A percentile compares a stretch with the other conserved stretches of the same genome.
phyloP scores from a whole-genome alignment of 2,888 invertebrate species.

The Sthenelais limicola region DNA sequence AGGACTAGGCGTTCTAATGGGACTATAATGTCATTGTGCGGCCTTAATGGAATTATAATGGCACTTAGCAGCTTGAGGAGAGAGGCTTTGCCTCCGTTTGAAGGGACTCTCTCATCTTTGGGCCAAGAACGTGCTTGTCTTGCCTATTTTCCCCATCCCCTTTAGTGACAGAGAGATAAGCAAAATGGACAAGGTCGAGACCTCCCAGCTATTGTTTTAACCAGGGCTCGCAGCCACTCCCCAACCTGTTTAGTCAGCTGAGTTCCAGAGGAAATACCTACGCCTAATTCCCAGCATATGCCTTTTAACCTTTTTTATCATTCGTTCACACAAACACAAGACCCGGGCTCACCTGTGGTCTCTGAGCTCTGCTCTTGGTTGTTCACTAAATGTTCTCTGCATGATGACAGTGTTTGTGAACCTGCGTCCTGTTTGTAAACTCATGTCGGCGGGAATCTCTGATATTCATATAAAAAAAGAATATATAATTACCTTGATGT shows the following conservation, averaged over 20 bases:
- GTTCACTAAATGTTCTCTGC: background rate
- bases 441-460: background rate
- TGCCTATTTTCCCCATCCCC: too few relatives aligned
- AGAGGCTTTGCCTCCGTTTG: background rate
- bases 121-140: too few relatives aligned
- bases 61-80: background rate
- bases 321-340: background rate
- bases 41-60: too few relatives aligned
- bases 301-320: background rate
- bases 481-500: too few relatives aligned
- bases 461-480: constrained; percentile 8
- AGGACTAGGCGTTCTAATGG: too few relatives aligned
- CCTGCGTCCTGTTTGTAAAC: constrained; percentile 16
- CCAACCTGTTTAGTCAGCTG: constrained; percentile 17
- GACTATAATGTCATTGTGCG: too few relatives aligned
- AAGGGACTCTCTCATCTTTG: background rate
- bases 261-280: background rate
- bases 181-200: too few relatives aligned
- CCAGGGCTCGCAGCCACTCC: too few relatives aligned
- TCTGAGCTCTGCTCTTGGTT: background rate
- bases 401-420: too few relatives aligned
- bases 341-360: background rate
- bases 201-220: too few relatives aligned
- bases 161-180: too few relatives aligned
- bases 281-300: constrained; percentile 3